Evolutionary conservation across 2,113 vertebrate species (phyloP), one percentile per base, ranked within the genome.

Genomic region (Cariama cristata): DNA sequence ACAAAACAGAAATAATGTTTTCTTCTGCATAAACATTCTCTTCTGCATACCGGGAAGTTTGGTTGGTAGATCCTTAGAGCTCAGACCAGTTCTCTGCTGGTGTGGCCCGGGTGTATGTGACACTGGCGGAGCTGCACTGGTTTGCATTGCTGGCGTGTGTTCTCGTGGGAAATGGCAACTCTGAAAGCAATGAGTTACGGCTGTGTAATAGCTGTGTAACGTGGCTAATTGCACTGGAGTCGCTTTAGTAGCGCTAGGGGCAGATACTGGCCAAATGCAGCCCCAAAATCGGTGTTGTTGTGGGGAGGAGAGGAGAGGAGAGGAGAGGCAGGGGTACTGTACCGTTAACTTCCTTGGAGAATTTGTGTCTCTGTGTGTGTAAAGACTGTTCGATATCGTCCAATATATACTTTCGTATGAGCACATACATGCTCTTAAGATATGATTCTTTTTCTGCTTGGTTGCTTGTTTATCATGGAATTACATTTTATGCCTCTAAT

Each of bases 401-500:
- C 42, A 28, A 8, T 27, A 35, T 27, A 42, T 56, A 10, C 30
- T 90, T 66, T 24, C 28, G 12, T 60, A 11, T 77, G 26, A 92
- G 59, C 50, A 64, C 32, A 24, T 83, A 45, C 12, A 7, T 3
- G 0, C 21, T 89, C 27, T 64, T 59, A 32, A 73, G 30, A 69
- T 80, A 88, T 38, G 21, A 47, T 44, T 92, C 30, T 79, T 88
- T 76, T 93, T 90, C 64, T 90, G 23, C 73, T 95, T 1, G 0
- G n/a, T 86, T 92, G 64, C 66, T 71, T 96, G 84, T 96, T 95
- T 94, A 94, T 90, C 53, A 33, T 92, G 83, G 89, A 77, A 87
- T 96, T 97, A 95, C 66, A 88, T 89, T 96, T 93, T 96, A 88
- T 92, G 50, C 92, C 86, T 95, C 68, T 96, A 89, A 96, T 95